These are phyloP conservation scores for Temnothorax longispinosus DNA, from an alignment of 1,140 invertebrate species.

Conservation along the genomic window DNA sequence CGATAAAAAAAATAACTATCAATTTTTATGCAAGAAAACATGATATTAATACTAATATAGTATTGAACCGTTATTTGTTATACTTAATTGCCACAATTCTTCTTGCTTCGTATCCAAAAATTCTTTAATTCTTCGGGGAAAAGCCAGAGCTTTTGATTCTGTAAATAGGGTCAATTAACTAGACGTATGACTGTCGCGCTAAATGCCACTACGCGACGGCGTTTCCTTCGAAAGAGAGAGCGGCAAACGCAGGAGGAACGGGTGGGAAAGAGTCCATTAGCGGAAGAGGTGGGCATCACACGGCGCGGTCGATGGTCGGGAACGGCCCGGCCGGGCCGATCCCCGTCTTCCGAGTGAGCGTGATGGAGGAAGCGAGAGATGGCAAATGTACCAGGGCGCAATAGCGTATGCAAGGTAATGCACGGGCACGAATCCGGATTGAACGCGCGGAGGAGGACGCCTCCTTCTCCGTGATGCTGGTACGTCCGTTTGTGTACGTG, in stretches of 20 bases:
- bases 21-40: not conserved
- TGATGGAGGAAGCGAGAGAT: conserved; percentile 56
- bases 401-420: conserved; percentile 75
- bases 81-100: not conserved
- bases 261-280: conserved; percentile 55
- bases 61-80: not conserved
- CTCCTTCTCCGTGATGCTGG: conserved; percentile 19
- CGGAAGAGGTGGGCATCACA: conserved; percentile 51
- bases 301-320: not conserved
- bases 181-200: not conserved
- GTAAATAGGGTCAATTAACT: not conserved
- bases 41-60: not conserved
- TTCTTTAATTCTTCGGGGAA: not conserved
- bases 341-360: conserved; percentile 18
- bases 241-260: not conserved
- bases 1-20: not conserved
- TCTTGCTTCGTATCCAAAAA: not conserved
- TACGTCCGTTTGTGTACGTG: conserved; percentile 26
- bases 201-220: not conserved
- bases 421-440: conserved; percentile 74
- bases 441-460: conserved; percentile 59
- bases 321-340: not conserved
- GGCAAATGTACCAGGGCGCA: conserved; percentile 65
- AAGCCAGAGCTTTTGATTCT: not conserved
- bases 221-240: conserved; percentile 22